These are phyloP conservation scores for Drosophila asahinai DNA, from an alignment of 1,140 invertebrate species.

Conservation along the genomic window DNA sequence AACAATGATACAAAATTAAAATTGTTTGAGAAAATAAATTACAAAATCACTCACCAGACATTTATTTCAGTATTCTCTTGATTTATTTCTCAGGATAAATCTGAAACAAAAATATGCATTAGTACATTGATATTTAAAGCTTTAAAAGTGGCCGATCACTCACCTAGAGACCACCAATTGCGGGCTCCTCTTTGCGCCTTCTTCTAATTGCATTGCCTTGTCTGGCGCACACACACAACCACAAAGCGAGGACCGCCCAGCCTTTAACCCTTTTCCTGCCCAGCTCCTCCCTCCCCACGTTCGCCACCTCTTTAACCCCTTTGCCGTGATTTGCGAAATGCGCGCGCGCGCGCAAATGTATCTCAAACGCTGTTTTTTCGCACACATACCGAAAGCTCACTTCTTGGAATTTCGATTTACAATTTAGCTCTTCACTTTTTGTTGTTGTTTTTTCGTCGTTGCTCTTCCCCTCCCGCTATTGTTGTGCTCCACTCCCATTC, in stretches of 20 bases:
- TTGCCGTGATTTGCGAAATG: conserved; percentile 34
- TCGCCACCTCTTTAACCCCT: conserved; percentile 40
- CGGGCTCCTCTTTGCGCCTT: conserved; percentile 30
- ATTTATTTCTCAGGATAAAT: background rate
- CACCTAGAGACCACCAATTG: conserved; percentile 45
- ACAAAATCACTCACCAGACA: background rate
- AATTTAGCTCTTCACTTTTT: conserved; percentile 76
- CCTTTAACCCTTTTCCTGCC: conserved; percentile 23
- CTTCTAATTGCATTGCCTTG: conserved; percentile 24
- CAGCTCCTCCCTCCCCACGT: background rate
- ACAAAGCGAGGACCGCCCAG: conserved; percentile 29
- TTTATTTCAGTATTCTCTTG: background rate
- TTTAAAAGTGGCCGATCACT: conserved; percentile 16
- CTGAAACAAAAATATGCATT: background rate
- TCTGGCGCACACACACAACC: conserved; percentile 16
- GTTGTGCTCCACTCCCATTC: conserved; percentile 71
- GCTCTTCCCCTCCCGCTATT: conserved; percentile 55
- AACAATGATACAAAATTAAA: too few relatives aligned
- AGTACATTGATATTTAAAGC: background rate
- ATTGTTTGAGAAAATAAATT: too few relatives aligned
- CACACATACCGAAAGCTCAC: conserved; percentile 58
- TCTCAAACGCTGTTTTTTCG: conserved; percentile 70
- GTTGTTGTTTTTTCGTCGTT: conserved; percentile 38
- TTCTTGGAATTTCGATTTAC: conserved; percentile 84
- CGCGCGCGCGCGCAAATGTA: conserved; percentile 77